phyloP scores from a whole-genome alignment of 2,113 vertebrate species.

The Pelvicachromis taeniatus region DNA sequence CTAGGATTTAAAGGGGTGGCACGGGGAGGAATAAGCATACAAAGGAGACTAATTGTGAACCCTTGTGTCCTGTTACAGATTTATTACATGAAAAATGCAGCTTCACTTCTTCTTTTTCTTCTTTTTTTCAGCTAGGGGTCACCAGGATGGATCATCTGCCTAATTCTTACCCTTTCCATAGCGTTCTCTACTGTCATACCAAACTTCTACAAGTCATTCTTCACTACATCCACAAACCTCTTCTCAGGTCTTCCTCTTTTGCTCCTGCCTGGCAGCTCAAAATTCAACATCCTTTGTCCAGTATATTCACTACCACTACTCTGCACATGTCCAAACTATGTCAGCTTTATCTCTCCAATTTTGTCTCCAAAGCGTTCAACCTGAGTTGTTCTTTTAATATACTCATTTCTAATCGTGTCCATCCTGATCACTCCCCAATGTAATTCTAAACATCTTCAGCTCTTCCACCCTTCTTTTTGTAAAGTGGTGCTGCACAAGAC shows the following conservation, averaged over 20 bases:
- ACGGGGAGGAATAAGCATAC: not conserved
- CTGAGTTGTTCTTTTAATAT: not conserved
- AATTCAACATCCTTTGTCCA: too few relatives aligned
- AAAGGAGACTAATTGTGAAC: not conserved
- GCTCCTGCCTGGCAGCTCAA: too few relatives aligned
- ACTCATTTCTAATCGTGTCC: rapidly evolving
- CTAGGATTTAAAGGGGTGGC: not conserved
- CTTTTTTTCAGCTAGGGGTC: not conserved
- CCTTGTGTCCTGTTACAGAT: not conserved
- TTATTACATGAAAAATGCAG: not conserved
- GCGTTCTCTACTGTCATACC: not conserved
- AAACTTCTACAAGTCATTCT: not conserved
- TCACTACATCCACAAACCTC: not conserved
- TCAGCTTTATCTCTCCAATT: not conserved
- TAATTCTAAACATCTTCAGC: not conserved
- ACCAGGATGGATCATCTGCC: not conserved
- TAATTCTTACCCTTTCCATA: not conserved
- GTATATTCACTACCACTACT: too few relatives aligned
- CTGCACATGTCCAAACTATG: not conserved
- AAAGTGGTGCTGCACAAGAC: not conserved
- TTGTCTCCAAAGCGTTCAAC: not conserved
- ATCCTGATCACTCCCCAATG: not conserved
- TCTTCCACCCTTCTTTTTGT: not conserved
- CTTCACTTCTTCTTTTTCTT: not conserved
- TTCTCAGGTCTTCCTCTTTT: too few relatives aligned